phyloP scores from a whole-genome alignment of 2,888 invertebrate species.

The Chromoteleia sp. region DNA sequence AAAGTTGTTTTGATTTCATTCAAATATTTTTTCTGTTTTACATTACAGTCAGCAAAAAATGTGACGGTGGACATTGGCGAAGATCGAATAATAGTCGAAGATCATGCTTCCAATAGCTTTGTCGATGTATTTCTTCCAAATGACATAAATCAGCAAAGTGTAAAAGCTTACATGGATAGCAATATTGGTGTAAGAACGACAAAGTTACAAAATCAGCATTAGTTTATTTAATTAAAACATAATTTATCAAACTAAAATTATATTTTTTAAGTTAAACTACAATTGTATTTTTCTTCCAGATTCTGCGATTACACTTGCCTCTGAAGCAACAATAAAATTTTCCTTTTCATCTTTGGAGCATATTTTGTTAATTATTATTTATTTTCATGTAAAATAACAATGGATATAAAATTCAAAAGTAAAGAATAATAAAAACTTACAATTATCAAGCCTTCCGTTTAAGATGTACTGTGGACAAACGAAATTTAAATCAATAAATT shows the following conservation, averaged over 20 bases:
- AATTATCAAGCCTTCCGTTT: no score
- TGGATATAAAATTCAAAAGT: constrained; percentile 23
- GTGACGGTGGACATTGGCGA: constrained; percentile 89
- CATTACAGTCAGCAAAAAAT: constrained; percentile 85
- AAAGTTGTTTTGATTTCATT: constrained; percentile 23
- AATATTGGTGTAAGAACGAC: constrained; percentile 85
- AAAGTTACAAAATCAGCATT: no score
- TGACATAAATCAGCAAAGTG: constrained; percentile 87
- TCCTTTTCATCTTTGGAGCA: not conserved
- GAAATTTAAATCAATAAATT: no score
- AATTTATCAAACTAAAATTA: no score
- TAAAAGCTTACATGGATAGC: constrained; percentile 86
- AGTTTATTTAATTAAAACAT: no score
- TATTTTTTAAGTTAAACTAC: not conserved
- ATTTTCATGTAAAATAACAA: constrained; percentile 10
- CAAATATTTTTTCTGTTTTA: constrained; percentile 34
- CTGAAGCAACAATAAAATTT: constrained; percentile 54
- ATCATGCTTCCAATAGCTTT: constrained; percentile 86
- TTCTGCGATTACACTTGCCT: constrained; percentile 79
- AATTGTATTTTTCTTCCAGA: constrained; percentile 72
- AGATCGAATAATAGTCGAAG: constrained; percentile 90
- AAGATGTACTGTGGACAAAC: no score
- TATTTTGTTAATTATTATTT: not conserved
- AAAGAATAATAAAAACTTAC: no score
- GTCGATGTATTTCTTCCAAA: constrained; percentile 90